A percentile compares a stretch with the other conserved stretches of the same genome.
Conservation (phyloP, 1,140 invertebrate species). For the Platyscapa corneri region DNA sequence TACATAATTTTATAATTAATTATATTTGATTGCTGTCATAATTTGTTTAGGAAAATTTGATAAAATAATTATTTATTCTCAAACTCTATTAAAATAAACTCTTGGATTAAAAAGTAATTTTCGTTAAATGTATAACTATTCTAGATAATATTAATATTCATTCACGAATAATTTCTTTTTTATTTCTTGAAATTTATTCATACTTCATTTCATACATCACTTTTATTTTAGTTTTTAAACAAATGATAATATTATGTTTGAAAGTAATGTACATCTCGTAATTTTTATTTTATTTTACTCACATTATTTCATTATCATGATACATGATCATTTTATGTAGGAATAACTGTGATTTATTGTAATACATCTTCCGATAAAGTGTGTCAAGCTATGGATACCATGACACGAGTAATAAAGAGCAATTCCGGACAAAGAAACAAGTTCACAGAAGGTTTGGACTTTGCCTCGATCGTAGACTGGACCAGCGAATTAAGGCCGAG, state of each 20-base stretch:
- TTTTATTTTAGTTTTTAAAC: background rate
- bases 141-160: too few species aligned
- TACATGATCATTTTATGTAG: slow-evolving; percentile 47
- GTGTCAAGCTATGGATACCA: slow-evolving; percentile 72
- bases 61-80: too few species aligned
- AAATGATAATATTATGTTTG: too few species aligned
- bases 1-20: too few species aligned
- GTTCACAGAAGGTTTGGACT: slow-evolving; percentile 82
- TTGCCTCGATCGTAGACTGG: slow-evolving; percentile 83
- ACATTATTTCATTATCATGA: slow-evolving; percentile 19
- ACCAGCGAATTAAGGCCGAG: slow-evolving; percentile 84
- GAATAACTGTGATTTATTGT: slow-evolving; percentile 61
- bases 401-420: slow-evolving; percentile 71
- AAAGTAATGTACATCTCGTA: background rate
- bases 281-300: slow-evolving; percentile 8
- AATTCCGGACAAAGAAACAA: slow-evolving; percentile 78
- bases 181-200: too few species aligned
- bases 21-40: too few species aligned
- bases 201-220: background rate
- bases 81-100: too few species aligned
- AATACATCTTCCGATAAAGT: slow-evolving; percentile 65
- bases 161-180: too few species aligned
- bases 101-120: too few species aligned
- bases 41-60: too few species aligned
- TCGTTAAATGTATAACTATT: too few species aligned